Evolutionary conservation across 2,888 invertebrate genomes (phyloP), one percentile per base, ranked within the genome.

Genomic region (Agrochola lota): DNA sequence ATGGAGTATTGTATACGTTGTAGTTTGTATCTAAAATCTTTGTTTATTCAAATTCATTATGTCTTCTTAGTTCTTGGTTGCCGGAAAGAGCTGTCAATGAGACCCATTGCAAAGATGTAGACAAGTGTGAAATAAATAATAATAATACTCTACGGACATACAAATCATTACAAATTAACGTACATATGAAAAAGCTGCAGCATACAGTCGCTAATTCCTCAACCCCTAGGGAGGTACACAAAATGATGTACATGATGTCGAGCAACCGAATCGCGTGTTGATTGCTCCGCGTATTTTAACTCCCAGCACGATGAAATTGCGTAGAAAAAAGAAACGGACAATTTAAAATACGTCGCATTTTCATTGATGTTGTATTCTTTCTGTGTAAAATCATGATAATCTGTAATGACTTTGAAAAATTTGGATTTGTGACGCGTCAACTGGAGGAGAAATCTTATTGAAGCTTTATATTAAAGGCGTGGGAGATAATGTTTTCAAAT

Each of bases 221-320:
- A 26, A 26, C 30, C 88, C 79, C 81, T 15, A 60, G 87, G 71
- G 87, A 80, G 60, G 49, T 71, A 17, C 74, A 77, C 78, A 71
- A 80, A 87, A 88, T 88, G 80, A 86, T 79, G 72, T 62, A 83
- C 80, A 83, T 77, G 74, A 75, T 86, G 82, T 84, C 78, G 77
- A 63, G 74, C 74, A 49, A 80, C 72, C 78, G 84, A 86, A 86
- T 85, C 80, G 81, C 57, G 78, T 76, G 88, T 81, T 88, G 89
- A 87, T 88, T 88, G 89, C 89, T 80, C 69, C 59, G 83, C 64
- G 87, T 72, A 82, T 83, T 83, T 78, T 69, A 81, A 85, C 71
- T 87, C 89, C 87, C 88, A 78, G 62, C 57, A 12, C 83, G 80
- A 81, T 84, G 78, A 81, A 87, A 84, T 84, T 81, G 75, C 72